These are phyloP conservation scores for Cerceris rybyensis DNA, from an alignment of 2,888 invertebrate species.

Conservation along the genomic window DNA sequence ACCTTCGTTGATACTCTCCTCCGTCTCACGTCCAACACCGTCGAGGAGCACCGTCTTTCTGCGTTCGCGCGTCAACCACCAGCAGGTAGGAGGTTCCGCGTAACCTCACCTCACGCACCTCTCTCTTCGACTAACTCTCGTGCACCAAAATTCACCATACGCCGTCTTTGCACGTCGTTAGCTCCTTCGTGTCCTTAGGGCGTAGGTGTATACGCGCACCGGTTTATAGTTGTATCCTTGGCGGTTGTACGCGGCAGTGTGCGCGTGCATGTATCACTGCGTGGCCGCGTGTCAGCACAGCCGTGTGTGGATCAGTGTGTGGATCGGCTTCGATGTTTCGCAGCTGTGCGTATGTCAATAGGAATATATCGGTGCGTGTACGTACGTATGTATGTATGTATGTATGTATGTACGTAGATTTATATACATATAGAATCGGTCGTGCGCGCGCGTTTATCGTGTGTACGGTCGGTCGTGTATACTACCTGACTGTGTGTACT, in stretches of 20 bases:
- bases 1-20: constrained; percentile 5
- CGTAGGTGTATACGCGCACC: constrained; percentile 45
- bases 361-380: constrained; percentile 37
- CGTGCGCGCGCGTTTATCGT: constrained; percentile 42
- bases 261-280: constrained; percentile 52
- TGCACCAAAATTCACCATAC: constrained; percentile 54
- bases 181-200: constrained; percentile 56
- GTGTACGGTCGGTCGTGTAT: constrained; percentile 29
- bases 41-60: constrained; percentile 41
- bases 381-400: constrained; percentile 25
- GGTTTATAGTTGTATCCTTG: constrained; percentile 41
- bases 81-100: constrained; percentile 19
- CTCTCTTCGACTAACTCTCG: constrained; percentile 25
- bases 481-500: constrained; percentile 16
- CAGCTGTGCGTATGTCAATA: constrained; percentile 40
- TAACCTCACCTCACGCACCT: constrained; percentile 13
- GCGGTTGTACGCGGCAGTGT: constrained; percentile 37
- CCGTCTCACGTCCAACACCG: constrained; percentile 35
- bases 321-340: constrained; percentile 39
- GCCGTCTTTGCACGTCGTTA: constrained; percentile 49
- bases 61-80: constrained; percentile 22
- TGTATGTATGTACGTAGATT: constrained; percentile 23
- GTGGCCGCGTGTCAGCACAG: constrained; percentile 49
- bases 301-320: constrained; percentile 23
- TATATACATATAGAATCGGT: constrained; percentile 38